phyloP scores from a whole-genome alignment of 1,140 invertebrate genomes.

The Drosophila busckii region DNA sequence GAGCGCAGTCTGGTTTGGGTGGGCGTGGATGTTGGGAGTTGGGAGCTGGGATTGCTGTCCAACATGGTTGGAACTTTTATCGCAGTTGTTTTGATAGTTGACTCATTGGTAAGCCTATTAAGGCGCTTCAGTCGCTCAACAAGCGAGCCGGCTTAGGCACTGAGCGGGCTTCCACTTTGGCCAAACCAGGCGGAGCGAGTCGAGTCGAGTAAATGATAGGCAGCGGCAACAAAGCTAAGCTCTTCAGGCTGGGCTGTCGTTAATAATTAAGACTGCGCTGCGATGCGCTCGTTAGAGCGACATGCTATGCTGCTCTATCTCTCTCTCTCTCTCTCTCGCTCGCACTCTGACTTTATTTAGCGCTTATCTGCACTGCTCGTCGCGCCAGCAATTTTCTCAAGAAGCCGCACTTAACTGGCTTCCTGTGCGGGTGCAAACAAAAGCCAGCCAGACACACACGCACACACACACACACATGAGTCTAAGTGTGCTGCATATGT shows the following conservation, averaged over 20 bases:
- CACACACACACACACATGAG: conserved; percentile 33
- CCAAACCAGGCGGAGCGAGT: too few relatives aligned
- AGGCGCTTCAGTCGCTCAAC: conserved; percentile 59
- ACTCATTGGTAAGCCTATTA: conserved; percentile 70
- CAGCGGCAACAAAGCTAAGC: conserved; percentile 30
- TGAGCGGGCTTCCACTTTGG: conserved; percentile 57
- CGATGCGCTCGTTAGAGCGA: conserved; percentile 61
- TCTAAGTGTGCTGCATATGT: conserved; percentile 9
- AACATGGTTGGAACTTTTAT: too few relatives aligned
- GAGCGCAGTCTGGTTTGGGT: conserved; percentile 1
- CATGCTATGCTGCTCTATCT: conserved; percentile 22
- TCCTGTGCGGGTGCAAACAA: conserved; percentile 74
- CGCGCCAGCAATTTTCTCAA: conserved; percentile 71
- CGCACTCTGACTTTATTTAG: conserved; percentile 1
- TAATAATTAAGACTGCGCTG: conserved; percentile 61
- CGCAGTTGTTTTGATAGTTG: conserved; percentile 72
- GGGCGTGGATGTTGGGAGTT: conserved; percentile 8
- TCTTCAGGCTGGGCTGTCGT: conserved; percentile 6
- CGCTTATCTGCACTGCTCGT: conserved; percentile 27
- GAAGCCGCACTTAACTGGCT: conserved; percentile 78
- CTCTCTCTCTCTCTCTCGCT: conserved; percentile 2
- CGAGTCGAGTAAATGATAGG: conserved; percentile 26
- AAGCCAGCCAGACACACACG: conserved; percentile 29
- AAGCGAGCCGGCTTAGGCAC: conserved; percentile 65
- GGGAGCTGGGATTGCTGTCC: conserved; percentile 10